Base-by-base conservation (phyloP, 1,140 invertebrate species). In the Cherax quadricarinatus region DNA sequence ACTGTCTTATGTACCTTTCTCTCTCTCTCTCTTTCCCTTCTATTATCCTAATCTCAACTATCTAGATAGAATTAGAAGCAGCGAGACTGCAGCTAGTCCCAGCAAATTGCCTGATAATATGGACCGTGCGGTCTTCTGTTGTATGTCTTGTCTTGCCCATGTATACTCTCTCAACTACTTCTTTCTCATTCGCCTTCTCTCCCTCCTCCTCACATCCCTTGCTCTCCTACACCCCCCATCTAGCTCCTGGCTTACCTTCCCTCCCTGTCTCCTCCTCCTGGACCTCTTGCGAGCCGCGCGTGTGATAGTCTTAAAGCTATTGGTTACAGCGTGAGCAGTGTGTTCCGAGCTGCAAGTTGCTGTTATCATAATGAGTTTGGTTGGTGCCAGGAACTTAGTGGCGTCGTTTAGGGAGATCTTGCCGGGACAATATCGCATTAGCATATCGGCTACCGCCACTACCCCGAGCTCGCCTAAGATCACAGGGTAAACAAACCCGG, bases 321-420 rank as follows among this genome's bases (percentile, higher is more conserved):
- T 30, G 53, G 21, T 41, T 41, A 66, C 12, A 62, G 83, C 83
- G 60, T 21, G 24, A 70, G 24, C 83, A 85, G 83, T 85, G 48
- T 75, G 70, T 48, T 85, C 12, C n/a, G n/a, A 62, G 82, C 53
- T 70, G 83, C 24, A 70, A 66, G 30, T 70, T 70, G 83, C 48
- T 85, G 83, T 85, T 85, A 85, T 85, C 83, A 85, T 85, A 85
- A 85, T 85, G 83, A 85, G 83, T 66, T 85, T 85, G 83, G 83
- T 85, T 16, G 83, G 83, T 66, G 83, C 60, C 24, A 85, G 83
- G 83, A 85, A 85, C 83, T 85, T 85, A 85, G 83, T 70, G 83
- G 83, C 83, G 60, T 85, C 83, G 83, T 85, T 85, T 85, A 85
- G 83, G 83, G 60, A 85, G 83, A 85, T 85, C 83, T 85, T 41